phyloP scores from a whole-genome alignment of 2,113 vertebrate species.

The Athene cunicularia region DNA sequence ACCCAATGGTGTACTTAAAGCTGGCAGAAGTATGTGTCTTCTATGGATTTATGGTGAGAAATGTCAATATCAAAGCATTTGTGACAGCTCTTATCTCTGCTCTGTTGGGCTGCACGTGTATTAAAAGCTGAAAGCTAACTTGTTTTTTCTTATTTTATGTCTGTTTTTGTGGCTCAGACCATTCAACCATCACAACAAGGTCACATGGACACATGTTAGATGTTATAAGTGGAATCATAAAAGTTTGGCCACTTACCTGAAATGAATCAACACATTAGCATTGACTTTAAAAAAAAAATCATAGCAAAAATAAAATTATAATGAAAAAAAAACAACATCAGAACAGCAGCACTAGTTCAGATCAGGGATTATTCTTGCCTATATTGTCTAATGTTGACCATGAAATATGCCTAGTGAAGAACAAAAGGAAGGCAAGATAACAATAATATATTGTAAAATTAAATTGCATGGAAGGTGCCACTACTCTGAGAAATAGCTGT shows the following conservation, averaged over 20 bases:
- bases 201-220: accelerated
- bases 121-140: not conserved
- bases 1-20: not conserved
- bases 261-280: not conserved
- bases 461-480: not conserved
- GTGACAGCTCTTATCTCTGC: conserved; percentile 30
- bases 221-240: not conserved
- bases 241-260: not conserved
- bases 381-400: not conserved
- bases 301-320: not conserved
- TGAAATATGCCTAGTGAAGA: not conserved
- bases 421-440: not conserved
- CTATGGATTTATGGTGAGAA: conserved; percentile 16
- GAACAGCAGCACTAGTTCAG: not conserved
- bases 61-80: conserved; percentile 20
- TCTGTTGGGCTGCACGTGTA: not conserved
- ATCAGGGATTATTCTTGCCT: not conserved
- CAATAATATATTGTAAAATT: not conserved
- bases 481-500: not conserved
- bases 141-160: not conserved
- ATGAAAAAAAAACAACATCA: not conserved
- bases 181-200: not conserved
- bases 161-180: not conserved
- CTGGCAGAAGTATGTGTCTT: not conserved
- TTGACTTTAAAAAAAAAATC: not conserved